These are phyloP conservation scores for Sinodicranocentrus sp. DNA, from an alignment of 2,888 invertebrate genomes.

Conservation along the genomic window DNA sequence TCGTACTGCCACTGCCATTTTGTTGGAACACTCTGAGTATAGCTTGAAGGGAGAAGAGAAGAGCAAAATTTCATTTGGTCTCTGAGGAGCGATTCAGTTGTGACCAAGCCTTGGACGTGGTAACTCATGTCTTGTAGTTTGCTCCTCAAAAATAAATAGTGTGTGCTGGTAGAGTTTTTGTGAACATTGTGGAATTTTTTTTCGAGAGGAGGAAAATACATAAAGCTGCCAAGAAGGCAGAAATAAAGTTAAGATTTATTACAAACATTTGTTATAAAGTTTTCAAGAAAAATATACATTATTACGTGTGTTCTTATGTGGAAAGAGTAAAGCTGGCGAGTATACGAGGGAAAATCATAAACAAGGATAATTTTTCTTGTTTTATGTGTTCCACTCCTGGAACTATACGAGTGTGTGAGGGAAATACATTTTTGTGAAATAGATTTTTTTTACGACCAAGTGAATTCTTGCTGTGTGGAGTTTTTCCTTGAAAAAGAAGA, in stretches of 20 bases:
- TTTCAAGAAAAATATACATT: slow-evolving; percentile 8
- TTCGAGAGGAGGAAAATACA: slow-evolving; percentile 21
- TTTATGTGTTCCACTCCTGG: slow-evolving; percentile 8
- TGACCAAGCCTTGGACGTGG: slow-evolving; percentile 63
- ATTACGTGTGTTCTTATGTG: not conserved
- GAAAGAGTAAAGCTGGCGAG: no score
- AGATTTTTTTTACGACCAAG: no score
- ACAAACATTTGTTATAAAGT: slow-evolving; percentile 48
- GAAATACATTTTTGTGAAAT: no score
- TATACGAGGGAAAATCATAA: not conserved
- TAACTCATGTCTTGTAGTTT: slow-evolving; percentile 41
- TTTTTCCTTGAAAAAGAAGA: no score
- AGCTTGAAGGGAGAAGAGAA: not conserved
- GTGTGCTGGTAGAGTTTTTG: slow-evolving; percentile 27
- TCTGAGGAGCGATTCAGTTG: slow-evolving; percentile 68
- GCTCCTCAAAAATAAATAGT: not conserved
- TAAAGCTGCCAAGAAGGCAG: slow-evolving; percentile 55
- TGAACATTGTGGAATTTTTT: slow-evolving; percentile 17
- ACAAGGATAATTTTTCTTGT: slow-evolving; percentile 4
- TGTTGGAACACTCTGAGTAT: not conserved
- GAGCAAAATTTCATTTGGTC: slow-evolving; percentile 65
- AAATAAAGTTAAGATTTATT: slow-evolving; percentile 62
- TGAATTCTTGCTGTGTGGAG: no score
- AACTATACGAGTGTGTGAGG: not conserved
- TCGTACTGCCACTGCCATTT: no score